phyloP scores from a whole-genome alignment of 2,888 invertebrate species.

The Amblyjoppa fuscipennis region DNA sequence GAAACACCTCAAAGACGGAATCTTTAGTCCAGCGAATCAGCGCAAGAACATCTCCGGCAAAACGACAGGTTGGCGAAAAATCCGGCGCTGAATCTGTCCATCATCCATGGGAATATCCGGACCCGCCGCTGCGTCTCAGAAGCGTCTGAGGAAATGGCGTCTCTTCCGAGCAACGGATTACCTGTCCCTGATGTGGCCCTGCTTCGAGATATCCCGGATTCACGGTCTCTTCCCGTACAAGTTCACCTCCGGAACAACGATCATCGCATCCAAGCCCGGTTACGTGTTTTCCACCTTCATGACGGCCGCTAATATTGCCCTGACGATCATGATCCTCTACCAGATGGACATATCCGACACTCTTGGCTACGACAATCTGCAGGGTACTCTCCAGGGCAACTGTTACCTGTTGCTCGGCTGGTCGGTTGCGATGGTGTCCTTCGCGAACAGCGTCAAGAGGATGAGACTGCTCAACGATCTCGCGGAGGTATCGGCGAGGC shows the following conservation, averaged over 20 bases:
- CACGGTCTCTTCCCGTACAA: constrained; percentile 76
- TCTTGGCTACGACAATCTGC: constrained; percentile 68
- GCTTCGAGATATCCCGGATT: constrained; percentile 66
- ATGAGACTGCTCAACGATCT: constrained; percentile 70
- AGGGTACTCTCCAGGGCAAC: constrained; percentile 74
- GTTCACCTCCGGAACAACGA: constrained; percentile 61
- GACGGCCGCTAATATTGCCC: constrained; percentile 26
- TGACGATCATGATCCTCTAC: constrained; percentile 57
- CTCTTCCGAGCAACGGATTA: constrained; percentile 72
- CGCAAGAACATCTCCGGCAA: not conserved
- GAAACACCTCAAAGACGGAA: not conserved
- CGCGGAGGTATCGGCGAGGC: constrained; percentile 58
- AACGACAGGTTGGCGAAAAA: not conserved
- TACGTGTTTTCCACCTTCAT: constrained; percentile 67
- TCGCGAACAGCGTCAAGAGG: constrained; percentile 56
- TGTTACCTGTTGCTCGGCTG: constrained; percentile 70
- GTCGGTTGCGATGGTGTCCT: constrained; percentile 66
- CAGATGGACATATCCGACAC: constrained; percentile 61
- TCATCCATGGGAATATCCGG: constrained; percentile 53
- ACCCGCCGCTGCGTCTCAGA: constrained; percentile 28
- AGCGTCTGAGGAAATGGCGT: constrained; percentile 63
- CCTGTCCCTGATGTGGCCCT: constrained; percentile 72
- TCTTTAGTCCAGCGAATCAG: not conserved
- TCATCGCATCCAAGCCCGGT: constrained; percentile 64
- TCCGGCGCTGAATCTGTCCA: not conserved